Conservation (phyloP, 2,888 invertebrate species). For the Lymantria monacha region DNA sequence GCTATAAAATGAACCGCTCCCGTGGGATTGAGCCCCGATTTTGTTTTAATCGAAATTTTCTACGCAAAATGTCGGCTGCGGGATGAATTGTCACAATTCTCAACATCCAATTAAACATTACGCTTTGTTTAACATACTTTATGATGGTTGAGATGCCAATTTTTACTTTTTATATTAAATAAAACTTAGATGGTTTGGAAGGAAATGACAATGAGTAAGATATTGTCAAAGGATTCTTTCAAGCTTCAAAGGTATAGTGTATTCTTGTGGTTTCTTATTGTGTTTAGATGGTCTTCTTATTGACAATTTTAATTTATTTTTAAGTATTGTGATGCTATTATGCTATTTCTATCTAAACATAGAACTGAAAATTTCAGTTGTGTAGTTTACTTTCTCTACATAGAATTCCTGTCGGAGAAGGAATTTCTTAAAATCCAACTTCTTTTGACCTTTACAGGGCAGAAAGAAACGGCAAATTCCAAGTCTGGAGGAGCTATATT, state of each 20-base stretch:
- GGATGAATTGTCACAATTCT: slow-evolving; percentile 42
- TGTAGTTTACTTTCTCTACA: too few relatives aligned
- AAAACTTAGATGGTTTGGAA: slow-evolving; percentile 4
- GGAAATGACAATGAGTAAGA: slow-evolving; percentile 9
- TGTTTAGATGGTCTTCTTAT: background rate
- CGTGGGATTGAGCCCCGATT: slow-evolving; percentile 65
- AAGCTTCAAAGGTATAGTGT: slow-evolving; percentile 5
- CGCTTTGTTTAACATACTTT: slow-evolving; percentile 34
- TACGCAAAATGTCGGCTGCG: slow-evolving; percentile 39
- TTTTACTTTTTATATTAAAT: slow-evolving; percentile 4
- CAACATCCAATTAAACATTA: slow-evolving; percentile 40
- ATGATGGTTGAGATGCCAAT: slow-evolving; percentile 8
- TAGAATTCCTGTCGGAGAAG: too few relatives aligned
- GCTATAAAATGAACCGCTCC: slow-evolving; percentile 77
- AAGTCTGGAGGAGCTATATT: too few relatives aligned
- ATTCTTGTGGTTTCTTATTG: slow-evolving; percentile 20
- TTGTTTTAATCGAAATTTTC: slow-evolving; percentile 74
- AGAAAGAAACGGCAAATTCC: too few relatives aligned
- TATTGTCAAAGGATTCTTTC: slow-evolving; percentile 13
- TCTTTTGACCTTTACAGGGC: too few relatives aligned
- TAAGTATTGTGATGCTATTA: background rate
- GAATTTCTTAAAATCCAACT: too few relatives aligned
- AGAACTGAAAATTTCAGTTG: background rate
- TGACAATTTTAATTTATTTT: background rate
- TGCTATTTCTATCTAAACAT: background rate